Evolutionary conservation across 2,113 vertebrate species (phyloP).

Genomic region (Neodon shergylaensis): DNA sequence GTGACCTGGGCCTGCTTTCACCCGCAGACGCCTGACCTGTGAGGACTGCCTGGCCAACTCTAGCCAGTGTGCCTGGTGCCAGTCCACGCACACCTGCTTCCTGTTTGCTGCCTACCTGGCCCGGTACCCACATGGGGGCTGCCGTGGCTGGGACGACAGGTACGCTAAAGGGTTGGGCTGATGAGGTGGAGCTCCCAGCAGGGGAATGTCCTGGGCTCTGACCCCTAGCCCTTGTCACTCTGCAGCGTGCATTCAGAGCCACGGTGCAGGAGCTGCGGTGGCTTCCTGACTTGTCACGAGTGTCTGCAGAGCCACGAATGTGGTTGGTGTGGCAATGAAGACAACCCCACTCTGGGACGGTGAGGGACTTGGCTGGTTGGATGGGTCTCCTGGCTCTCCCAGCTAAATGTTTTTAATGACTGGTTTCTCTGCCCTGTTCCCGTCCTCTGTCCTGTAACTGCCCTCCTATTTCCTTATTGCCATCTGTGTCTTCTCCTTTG

Average conservation of each 20-base stretch:
- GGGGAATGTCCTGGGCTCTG: rapidly evolving
- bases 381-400: too few species aligned
- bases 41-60: constrained; percentile 94
- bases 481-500: background rate
- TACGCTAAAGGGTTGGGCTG: constrained; percentile 49
- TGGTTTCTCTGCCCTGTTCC: background rate
- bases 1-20: background rate
- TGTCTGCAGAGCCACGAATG: constrained; percentile 94
- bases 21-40: constrained; percentile 90
- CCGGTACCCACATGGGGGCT: constrained; percentile 94
- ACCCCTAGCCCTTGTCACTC: background rate
- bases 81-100: constrained; percentile 94
- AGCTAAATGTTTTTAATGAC: background rate
- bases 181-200: rapidly evolving
- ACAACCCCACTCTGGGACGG: constrained; percentile 95
- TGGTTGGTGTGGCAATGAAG: constrained; percentile 95
- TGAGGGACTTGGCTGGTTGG: constrained; percentile 55
- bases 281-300: constrained; percentile 89
- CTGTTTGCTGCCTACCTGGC: constrained; percentile 95
- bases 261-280: constrained; percentile 91
- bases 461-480: background rate
- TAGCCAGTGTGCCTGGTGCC: constrained; percentile 96
- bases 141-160: constrained; percentile 97
- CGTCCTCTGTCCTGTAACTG: background rate
- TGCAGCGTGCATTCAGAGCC: constrained; percentile 93